Percentiles rank a stretch among this genome's conserved stretches.
Conservation (phyloP, 2,888 invertebrate species). For the Troides aeacus region DNA sequence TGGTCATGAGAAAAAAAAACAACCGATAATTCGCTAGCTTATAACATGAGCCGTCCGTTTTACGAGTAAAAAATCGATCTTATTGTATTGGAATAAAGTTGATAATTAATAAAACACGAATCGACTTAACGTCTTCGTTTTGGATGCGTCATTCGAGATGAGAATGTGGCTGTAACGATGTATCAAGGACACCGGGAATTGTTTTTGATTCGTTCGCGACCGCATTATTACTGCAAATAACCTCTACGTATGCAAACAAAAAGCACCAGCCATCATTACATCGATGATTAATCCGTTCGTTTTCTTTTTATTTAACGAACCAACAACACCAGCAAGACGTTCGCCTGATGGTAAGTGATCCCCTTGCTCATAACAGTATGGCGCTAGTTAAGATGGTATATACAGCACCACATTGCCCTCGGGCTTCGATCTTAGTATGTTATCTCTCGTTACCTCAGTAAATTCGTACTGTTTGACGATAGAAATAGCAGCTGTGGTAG, state of each 20-base stretch:
- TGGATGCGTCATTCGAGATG: constrained; percentile 61
- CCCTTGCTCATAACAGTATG: no score
- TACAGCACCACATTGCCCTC: no score
- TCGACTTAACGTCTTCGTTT: constrained; percentile 23
- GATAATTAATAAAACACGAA: constrained; percentile 6
- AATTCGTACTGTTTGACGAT: no score
- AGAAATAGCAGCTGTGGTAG: no score
- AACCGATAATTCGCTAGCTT: constrained; percentile 12
- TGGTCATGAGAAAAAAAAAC: constrained; percentile 32
- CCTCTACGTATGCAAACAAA: constrained; percentile 58
- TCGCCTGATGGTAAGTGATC: no score
- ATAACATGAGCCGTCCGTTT: not conserved
- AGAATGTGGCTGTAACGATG: constrained; percentile 64
- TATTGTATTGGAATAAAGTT: not conserved
- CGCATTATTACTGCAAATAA: constrained; percentile 38
- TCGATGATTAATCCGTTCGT: constrained; percentile 12
- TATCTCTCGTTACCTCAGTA: no score
- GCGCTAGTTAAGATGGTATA: no score
- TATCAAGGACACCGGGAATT: constrained; percentile 65
- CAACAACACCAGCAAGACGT: no score
- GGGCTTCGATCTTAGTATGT: no score
- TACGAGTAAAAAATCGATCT: not conserved
- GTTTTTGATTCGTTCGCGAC: constrained; percentile 42
- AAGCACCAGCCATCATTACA: constrained; percentile 27
- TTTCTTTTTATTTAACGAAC: no score